phyloP scores from a whole-genome alignment of 1,140 invertebrate genomes.

The Stenopsyche tienmushanensis region DNA sequence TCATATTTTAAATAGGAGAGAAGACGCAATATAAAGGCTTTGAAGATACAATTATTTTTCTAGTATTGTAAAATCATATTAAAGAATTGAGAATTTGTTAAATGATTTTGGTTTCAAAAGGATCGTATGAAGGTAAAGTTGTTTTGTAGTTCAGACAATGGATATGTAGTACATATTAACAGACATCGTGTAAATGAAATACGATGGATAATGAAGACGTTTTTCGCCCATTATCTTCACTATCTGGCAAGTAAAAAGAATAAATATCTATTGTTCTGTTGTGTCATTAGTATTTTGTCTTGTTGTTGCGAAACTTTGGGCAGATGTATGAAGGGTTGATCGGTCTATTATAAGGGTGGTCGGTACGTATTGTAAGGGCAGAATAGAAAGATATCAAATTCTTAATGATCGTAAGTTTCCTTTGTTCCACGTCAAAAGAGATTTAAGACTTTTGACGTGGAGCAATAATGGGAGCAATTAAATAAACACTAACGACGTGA shows the following conservation, averaged over 20 bases:
- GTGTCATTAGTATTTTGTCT: background rate
- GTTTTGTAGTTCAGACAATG: no score
- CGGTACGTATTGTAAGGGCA: background rate
- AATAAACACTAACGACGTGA: conserved; percentile 25
- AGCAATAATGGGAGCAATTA: conserved; percentile 4
- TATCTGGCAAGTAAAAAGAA: background rate
- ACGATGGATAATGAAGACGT: no score
- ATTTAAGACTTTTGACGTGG: no score
- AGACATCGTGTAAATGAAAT: no score
- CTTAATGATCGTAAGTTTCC: background rate
- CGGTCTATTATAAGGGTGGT: background rate
- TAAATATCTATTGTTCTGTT: background rate
- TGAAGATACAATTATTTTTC: no score
- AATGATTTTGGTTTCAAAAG: no score
- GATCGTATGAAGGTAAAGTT: no score
- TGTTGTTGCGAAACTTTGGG: background rate
- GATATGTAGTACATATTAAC: no score
- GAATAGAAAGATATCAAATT: background rate
- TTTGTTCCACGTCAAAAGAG: background rate
- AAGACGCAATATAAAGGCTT: no score
- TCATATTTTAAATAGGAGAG: no score
- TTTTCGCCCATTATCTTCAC: background rate
- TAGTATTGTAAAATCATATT: no score
- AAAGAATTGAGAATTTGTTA: no score
- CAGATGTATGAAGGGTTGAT: background rate